Conservation (phyloP, 2,797 vertebrate genomes). For the Argyrosomus regius region DNA sequence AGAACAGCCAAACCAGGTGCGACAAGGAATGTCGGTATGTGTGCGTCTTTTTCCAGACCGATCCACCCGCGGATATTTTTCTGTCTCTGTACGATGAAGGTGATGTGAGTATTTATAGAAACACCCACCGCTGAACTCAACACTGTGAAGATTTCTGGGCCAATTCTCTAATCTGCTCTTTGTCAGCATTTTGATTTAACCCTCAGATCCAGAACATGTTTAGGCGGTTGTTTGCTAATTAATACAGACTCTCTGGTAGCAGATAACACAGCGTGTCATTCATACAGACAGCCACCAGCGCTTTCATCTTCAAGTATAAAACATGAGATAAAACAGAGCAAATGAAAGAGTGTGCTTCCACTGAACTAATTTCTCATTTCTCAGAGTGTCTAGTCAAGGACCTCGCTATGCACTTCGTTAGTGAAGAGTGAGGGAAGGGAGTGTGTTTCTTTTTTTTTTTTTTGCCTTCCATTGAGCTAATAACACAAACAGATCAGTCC, state of each 20-base stretch:
- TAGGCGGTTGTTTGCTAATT: slow-evolving; percentile 71
- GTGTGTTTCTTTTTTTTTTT: neutral
- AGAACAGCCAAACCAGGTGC: slow-evolving; percentile 38
- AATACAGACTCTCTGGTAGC: slow-evolving; percentile 59
- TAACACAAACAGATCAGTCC: slow-evolving; percentile 28
- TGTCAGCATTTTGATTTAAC: slow-evolving; percentile 71
- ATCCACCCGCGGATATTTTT: slow-evolving; percentile 43
- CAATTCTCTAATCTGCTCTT: slow-evolving; percentile 67
- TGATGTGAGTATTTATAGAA: slow-evolving; percentile 60
- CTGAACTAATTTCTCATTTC: slow-evolving; percentile 48
- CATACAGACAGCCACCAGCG: slow-evolving; percentile 57
- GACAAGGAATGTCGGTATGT: slow-evolving; percentile 19
- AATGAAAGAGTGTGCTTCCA: slow-evolving; percentile 41
- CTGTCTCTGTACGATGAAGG: slow-evolving; percentile 11
- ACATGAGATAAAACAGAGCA: slow-evolving; percentile 48
- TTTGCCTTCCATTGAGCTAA: slow-evolving; percentile 6
- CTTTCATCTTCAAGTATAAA: slow-evolving; percentile 67
- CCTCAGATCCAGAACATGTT: slow-evolving; percentile 69
- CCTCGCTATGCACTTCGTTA: slow-evolving; percentile 18
- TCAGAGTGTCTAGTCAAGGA: slow-evolving; percentile 52
- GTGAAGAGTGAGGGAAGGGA: slow-evolving; percentile 25
- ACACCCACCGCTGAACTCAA: slow-evolving; percentile 38
- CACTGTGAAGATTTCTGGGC: slow-evolving; percentile 55
- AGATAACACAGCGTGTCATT: slow-evolving; percentile 69
- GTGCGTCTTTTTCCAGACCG: neutral